phyloP scores from a whole-genome alignment of 1,140 invertebrate species.

The Drosophila dunni region DNA sequence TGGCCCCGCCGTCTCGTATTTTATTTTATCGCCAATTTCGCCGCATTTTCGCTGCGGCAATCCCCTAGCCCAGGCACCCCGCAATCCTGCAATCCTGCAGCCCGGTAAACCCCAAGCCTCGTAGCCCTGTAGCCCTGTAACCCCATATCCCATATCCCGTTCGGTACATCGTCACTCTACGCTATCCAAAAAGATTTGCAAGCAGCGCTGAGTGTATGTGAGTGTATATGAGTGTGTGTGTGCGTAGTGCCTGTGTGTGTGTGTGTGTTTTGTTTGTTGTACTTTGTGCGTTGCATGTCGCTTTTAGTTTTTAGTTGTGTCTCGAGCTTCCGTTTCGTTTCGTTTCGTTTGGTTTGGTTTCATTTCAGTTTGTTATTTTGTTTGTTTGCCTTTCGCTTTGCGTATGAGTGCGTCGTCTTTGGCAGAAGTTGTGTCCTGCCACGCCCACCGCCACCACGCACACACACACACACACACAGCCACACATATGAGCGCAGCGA shows the following conservation, averaged over 20 bases:
- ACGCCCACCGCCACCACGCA: conserved; percentile 63
- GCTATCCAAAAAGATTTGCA: conserved; percentile 41
- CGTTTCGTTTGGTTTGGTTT: conserved; percentile 28
- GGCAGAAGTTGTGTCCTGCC: conserved; percentile 53
- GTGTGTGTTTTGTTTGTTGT: conserved; percentile 14
- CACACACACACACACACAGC: too few species aligned
- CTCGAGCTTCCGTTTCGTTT: conserved; percentile 71
- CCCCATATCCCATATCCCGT: conserved; percentile 11
- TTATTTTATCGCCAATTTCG: conserved; percentile 81
- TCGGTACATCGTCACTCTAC: conserved; percentile 14
- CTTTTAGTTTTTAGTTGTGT: conserved; percentile 78
- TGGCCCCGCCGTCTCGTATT: conserved; percentile 66
- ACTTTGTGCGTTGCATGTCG: conserved; percentile 56
- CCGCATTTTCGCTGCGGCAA: conserved; percentile 44
- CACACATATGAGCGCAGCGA: conserved; percentile 18
- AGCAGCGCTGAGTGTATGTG: neutral
- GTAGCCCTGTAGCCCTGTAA: conserved; percentile 7
- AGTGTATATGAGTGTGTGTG: conserved; percentile 7
- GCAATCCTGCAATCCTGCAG: neutral
- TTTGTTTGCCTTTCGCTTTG: conserved; percentile 71
- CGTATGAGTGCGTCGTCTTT: conserved; percentile 74
- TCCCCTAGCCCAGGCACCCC: neutral
- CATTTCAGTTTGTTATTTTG: conserved; percentile 50
- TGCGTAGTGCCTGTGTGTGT: neutral
- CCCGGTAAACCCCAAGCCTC: neutral